Evolutionary conservation across 2,797 vertebrate species (phyloP).

Genomic region (Knipowitschia caucasica): DNA sequence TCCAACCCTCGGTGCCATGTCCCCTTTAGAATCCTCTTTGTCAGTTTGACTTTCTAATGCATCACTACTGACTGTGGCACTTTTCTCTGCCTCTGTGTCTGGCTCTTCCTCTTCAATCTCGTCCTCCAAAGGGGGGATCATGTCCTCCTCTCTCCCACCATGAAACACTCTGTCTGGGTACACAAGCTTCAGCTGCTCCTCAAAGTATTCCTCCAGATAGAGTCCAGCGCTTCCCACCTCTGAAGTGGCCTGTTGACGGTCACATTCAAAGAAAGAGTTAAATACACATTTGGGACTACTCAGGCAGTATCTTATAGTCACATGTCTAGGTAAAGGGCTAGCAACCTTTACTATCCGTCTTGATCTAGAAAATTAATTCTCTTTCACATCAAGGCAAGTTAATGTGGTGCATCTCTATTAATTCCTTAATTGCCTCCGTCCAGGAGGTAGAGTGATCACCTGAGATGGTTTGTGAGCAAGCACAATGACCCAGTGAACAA

Average conservation of each 20-base stretch:
- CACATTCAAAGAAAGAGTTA: background rate
- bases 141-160: constrained; percentile 81
- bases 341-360: no score
- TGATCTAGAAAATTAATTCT: no score
- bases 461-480: no score
- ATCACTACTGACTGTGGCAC: constrained; percentile 15
- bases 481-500: no score
- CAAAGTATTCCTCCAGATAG: constrained; percentile 89
- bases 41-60: constrained; percentile 23
- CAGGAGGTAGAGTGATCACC: no score
- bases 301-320: background rate
- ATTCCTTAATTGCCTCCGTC: no score
- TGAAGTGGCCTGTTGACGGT: constrained; percentile 80
- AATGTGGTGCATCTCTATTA: no score
- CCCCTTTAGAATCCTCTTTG: constrained; percentile 39
- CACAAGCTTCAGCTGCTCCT: constrained; percentile 85
- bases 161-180: constrained; percentile 84
- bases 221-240: constrained; percentile 92
- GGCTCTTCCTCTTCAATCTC: constrained; percentile 78
- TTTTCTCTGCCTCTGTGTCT: constrained; percentile 65
- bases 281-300: background rate
- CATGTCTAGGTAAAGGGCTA: background rate
- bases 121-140: constrained; percentile 82
- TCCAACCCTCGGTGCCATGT: constrained; percentile 14
- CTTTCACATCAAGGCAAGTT: no score